Evolutionary conservation across 2,888 invertebrate genomes (phyloP).

Genomic region (Rhorus exstirpatorius): DNA sequence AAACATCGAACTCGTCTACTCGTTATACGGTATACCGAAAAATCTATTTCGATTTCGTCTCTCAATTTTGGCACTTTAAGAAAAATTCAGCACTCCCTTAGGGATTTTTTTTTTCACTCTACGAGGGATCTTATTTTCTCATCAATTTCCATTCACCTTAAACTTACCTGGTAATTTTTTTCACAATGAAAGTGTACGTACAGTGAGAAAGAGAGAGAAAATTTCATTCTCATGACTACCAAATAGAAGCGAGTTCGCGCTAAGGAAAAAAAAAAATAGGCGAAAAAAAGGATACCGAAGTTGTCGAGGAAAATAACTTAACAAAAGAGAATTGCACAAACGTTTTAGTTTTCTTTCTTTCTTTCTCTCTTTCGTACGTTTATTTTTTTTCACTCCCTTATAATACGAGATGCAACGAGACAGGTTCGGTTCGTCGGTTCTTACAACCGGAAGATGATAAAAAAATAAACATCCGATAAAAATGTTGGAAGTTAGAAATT

Average conservation of each 20-base stretch:
- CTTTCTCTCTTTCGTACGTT: not conserved
- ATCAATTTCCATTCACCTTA: too few relatives aligned
- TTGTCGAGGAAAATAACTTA: constrained; percentile 43
- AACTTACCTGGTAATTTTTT: constrained; percentile 63
- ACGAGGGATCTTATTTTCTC: too few relatives aligned
- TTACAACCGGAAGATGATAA: constrained; percentile 33
- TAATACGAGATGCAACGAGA: constrained; percentile 17
- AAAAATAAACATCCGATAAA: constrained; percentile 7
- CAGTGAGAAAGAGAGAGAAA: constrained; percentile 37
- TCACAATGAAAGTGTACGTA: constrained; percentile 21
- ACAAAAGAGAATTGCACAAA: constrained; percentile 55
- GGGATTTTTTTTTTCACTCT: too few relatives aligned
- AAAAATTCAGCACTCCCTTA: too few relatives aligned
- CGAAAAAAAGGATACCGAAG: constrained; percentile 3
- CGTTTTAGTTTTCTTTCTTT: constrained; percentile 14
- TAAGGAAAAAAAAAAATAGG: not conserved
- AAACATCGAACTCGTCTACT: too few relatives aligned
- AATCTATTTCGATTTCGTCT: too few relatives aligned
- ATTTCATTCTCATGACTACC: constrained; percentile 59
- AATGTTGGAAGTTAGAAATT: constrained; percentile 13
- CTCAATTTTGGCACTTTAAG: too few relatives aligned
- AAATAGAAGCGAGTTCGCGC: constrained; percentile 36
- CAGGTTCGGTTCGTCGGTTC: not conserved
- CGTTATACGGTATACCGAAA: too few relatives aligned
- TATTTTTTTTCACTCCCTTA: not conserved